A percentile compares a stretch with the other conserved stretches of the same genome.
Conservation (phyloP, 2,113 vertebrate genomes). For the Eubucco bourcierii region DNA sequence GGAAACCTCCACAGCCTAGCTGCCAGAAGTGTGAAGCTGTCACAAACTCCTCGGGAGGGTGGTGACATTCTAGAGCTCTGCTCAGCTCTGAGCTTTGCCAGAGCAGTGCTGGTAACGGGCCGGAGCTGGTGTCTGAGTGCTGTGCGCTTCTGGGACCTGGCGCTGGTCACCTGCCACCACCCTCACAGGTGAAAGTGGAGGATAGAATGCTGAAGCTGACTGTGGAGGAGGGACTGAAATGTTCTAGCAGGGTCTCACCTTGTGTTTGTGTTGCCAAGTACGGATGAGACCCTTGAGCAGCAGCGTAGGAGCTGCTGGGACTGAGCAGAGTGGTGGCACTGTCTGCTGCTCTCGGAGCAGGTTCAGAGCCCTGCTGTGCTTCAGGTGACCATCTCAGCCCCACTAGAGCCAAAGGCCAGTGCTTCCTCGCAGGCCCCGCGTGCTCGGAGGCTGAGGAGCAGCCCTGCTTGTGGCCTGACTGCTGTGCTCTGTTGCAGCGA, state of each 20-base stretch:
- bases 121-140: background rate
- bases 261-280: background rate
- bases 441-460: background rate
- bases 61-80: background rate
- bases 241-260: background rate
- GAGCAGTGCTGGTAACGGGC: background rate
- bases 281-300: background rate
- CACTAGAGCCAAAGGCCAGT: background rate
- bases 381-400: background rate
- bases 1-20: background rate
- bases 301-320: rapidly evolving
- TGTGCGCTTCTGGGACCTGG: background rate
- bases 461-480: background rate
- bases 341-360: background rate
- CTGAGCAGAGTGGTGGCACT: rapidly evolving
- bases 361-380: background rate
- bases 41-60: background rate
- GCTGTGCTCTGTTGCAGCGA: slow-evolving; percentile 78
- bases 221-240: background rate
- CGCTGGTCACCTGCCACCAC: background rate
- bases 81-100: background rate
- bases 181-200: background rate
- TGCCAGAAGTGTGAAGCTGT: too few relatives aligned
- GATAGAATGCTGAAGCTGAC: background rate
- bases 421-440: background rate